Evolutionary conservation across 2,797 vertebrate species (phyloP).

Genomic region (Enteromius fasciolatus): DNA sequence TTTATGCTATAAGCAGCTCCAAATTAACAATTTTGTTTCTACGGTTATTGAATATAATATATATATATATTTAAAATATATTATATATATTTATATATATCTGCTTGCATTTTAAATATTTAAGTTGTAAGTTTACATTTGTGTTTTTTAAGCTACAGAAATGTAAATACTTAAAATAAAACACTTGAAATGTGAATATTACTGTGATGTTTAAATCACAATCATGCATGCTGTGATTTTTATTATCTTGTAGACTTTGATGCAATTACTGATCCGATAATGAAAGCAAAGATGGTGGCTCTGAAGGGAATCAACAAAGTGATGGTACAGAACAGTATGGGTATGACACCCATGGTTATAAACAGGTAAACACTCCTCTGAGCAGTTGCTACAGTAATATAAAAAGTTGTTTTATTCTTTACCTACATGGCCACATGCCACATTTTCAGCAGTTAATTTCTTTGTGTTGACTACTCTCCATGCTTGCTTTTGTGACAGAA

Average conservation of each 20-base stretch:
- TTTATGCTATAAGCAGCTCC: neutral
- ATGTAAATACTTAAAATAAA: neutral
- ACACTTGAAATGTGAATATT: neutral
- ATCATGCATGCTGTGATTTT: neutral
- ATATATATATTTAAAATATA: no score
- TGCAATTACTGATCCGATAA: conserved; percentile 94
- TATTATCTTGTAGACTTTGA: conserved; percentile 83
- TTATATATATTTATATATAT: no score
- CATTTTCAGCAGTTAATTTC: neutral
- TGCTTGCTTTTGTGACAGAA: conserved; percentile 59
- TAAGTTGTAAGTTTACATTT: neutral
- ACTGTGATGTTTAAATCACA: neutral
- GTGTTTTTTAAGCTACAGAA: neutral
- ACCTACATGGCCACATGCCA: neutral
- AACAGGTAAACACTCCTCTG: conserved; percentile 81
- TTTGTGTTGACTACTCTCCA: neutral
- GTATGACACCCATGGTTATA: conserved; percentile 87
- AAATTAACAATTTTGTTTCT: neutral
- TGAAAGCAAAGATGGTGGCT: conserved; percentile 99
- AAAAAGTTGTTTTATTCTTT: neutral
- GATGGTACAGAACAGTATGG: conserved; percentile 91
- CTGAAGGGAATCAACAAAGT: conserved; percentile 98
- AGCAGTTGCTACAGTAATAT: neutral
- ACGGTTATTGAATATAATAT: neutral
- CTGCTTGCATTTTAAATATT: neutral